Evolutionary conservation across 2,113 vertebrate species (phyloP).

Genomic region (Cyrtonyx montezumae): DNA sequence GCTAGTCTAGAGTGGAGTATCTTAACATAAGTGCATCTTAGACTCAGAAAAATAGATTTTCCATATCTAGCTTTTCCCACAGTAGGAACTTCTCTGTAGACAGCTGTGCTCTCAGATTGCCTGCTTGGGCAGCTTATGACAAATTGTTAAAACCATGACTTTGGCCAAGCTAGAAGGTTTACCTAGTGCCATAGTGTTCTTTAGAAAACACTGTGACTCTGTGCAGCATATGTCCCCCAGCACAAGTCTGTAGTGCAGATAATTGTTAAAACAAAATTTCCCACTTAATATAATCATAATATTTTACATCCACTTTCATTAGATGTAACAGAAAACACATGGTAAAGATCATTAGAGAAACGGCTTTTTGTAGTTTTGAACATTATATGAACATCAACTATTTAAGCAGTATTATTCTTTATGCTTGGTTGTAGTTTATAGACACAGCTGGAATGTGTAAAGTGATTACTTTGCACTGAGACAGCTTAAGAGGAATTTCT

Average conservation of each 20-base stretch:
- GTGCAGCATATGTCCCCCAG: not conserved
- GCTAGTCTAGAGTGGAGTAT: not conserved
- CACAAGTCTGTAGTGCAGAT: not conserved
- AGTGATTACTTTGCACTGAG: conserved; percentile 39
- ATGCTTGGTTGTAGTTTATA: conserved; percentile 10
- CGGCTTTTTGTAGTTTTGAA: not conserved
- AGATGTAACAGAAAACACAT: not conserved
- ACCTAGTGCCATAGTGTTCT: not conserved
- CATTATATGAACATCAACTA: not conserved
- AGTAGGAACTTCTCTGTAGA: not conserved
- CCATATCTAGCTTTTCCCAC: not conserved
- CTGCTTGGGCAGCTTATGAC: not conserved
- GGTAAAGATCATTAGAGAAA: not conserved
- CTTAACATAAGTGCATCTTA: not conserved
- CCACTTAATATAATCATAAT: not conserved
- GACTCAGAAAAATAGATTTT: not conserved
- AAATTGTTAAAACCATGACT: not conserved
- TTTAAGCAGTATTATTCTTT: not conserved
- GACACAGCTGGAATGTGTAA: conserved; percentile 1
- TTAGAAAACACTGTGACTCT: not conserved
- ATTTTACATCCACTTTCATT: not conserved
- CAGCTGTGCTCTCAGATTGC: not conserved
- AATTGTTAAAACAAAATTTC: not conserved
- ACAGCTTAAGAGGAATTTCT: conserved; percentile 27
- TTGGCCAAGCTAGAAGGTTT: not conserved